Percentiles rank a stretch among this genome's conserved stretches.
These are phyloP conservation scores for Stratiolaelaps scimitus DNA, from an alignment of 1,140 invertebrate genomes.

Conservation along the genomic window DNA sequence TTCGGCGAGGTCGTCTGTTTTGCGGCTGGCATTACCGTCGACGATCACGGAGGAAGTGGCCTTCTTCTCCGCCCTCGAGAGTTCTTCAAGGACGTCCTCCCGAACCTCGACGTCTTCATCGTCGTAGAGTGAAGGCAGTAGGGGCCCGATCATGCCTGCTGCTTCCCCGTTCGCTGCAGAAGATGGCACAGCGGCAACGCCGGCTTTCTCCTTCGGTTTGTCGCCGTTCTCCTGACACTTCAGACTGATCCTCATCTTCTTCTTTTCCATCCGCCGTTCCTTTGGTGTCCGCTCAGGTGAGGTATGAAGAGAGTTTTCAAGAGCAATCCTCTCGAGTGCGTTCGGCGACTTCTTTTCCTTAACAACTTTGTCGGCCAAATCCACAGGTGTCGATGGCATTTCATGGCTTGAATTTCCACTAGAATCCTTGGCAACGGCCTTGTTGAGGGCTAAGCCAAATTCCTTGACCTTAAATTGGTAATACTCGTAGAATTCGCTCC, in stretches of 20 bases:
- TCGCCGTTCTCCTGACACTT: constrained; percentile 10
- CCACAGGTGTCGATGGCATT: neutral
- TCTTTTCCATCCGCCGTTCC: constrained; percentile 6
- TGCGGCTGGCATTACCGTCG: neutral
- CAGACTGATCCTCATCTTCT: constrained; percentile 16
- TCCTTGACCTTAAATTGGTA: constrained; percentile 46
- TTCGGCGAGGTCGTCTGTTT: no score
- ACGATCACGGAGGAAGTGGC: neutral
- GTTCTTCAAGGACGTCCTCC: constrained; percentile 44
- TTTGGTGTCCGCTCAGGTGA: constrained; percentile 1
- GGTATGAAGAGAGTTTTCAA: constrained; percentile 6
- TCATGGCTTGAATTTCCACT: no score
- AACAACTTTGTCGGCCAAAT: neutral
- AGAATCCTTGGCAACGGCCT: constrained; percentile 26
- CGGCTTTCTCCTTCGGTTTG: neutral
- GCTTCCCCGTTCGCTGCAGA: neutral
- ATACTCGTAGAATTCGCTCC: constrained; percentile 59
- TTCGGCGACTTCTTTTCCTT: neutral
- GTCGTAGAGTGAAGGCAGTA: constrained; percentile 11
- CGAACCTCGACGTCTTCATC: constrained; percentile 4
- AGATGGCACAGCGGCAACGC: no score
- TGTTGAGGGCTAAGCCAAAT: constrained; percentile 29
- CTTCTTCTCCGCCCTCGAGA: constrained; percentile 42
- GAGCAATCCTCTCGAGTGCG: constrained; percentile 17
- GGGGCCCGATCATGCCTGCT: neutral